Evolutionary conservation across 2,888 invertebrate species (phyloP).

Genomic region (Ichneumon xanthorius): DNA sequence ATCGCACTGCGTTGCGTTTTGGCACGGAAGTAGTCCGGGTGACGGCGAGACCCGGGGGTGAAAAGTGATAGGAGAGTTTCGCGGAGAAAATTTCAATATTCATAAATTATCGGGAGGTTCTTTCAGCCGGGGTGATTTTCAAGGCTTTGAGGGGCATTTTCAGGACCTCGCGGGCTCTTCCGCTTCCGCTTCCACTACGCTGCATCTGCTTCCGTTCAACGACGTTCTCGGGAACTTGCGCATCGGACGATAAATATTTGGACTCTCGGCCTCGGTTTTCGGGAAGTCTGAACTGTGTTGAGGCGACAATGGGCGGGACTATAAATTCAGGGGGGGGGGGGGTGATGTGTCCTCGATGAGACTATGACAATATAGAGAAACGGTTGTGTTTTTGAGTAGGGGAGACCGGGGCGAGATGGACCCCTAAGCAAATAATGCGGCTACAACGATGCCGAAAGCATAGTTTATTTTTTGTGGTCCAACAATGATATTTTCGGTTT

Average conservation of each 20-base stretch:
- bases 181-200: conserved; percentile 21
- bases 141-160: conserved; percentile 21
- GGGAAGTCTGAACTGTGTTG: not conserved
- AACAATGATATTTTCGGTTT: too few relatives aligned
- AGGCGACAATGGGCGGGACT: not conserved
- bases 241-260: conserved; percentile 16
- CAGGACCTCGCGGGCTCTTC: conserved; percentile 5
- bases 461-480: too few relatives aligned
- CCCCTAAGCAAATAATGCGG: too few relatives aligned
- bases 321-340: not conserved
- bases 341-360: not conserved
- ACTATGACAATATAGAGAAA: not conserved
- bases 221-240: conserved; percentile 25
- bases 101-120: conserved; percentile 48
- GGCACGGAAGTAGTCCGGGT: conserved; percentile 28
- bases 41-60: not conserved
- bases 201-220: conserved; percentile 40
- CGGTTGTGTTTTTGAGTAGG: not conserved
- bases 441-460: too few relatives aligned
- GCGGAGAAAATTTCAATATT: conserved; percentile 55
- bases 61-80: conserved; percentile 24
- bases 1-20: conserved; percentile 45
- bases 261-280: not conserved
- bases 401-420: too few relatives aligned
- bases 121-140: conserved; percentile 21